Base-by-base conservation (phyloP, 30 jellyfish, hydroid and myxozoan species). In the Aurelia aurita region DNA sequence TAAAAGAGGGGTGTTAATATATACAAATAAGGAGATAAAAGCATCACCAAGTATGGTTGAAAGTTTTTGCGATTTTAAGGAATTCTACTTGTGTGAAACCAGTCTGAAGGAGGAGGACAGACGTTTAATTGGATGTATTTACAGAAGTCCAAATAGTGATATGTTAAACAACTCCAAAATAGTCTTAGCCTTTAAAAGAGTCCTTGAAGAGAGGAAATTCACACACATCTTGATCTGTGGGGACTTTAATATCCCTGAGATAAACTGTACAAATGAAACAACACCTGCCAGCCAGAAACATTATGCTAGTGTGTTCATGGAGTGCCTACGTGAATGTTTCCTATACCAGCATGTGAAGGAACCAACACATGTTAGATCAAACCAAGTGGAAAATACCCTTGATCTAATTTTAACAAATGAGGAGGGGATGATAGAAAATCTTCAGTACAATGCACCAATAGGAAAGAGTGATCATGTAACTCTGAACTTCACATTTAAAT, bases 351-450 rank as follows among this genome's bases (percentile, higher is more conserved):
- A 75, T 51, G 77, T 75, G 43, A 75, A 59, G 75, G 75, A 53
- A 75, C 87, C 87, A 75, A 75, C 87, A 21, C 87, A 75, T 75
- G 58, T 35, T 59, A 75, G 43, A 55, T 25, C 63, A 15, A 75
- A 57, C 63, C 87, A 75, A 59, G 74, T 62, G 60, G 35, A 29
- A 75, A 75, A 32, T 54, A 28, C 75, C 75, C 74, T 75, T 28
- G 87, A 75, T 75, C 87, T 59, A 28, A 59, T 75, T 57, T 75
- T 55, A 35, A 75, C 77, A 49, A 75, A 34, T 22, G 87, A 75
- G 59, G 87, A 75, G 66, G 87, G 87, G 75, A 75, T 75, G 87
- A 59, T 75, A 59, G 63, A 55, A 75, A 59, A 75, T 54, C 70
- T 43, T 46, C 70, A 20, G 72, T 54, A 72, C 55, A 54, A 72